These are phyloP conservation scores for Cyanistes caeruleus DNA, from an alignment of 2,113 vertebrate genomes.

Conservation along the genomic window DNA sequence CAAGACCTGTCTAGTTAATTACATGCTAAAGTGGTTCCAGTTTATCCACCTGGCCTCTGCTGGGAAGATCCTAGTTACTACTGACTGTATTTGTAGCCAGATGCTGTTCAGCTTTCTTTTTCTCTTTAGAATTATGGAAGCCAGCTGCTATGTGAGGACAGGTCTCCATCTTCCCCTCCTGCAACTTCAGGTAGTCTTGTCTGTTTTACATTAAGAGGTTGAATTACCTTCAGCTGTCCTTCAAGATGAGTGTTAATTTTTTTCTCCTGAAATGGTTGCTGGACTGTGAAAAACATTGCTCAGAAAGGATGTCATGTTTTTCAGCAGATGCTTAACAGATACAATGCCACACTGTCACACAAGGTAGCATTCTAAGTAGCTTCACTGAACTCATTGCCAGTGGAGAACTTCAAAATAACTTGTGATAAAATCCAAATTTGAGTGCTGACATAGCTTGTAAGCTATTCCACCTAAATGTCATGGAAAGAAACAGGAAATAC, in stretches of 20 bases:
- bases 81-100: not conserved
- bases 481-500: not conserved
- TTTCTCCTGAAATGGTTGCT: not conserved
- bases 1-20: not conserved
- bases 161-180: constrained; percentile 71
- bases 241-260: not conserved
- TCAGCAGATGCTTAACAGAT: not conserved
- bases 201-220: not conserved
- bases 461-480: not conserved
- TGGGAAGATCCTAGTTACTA: not conserved
- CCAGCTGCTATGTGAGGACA: constrained; percentile 78
- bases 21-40: not conserved
- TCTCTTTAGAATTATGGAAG: constrained; percentile 80
- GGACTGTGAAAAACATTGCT: not conserved
- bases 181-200: constrained; percentile 83
- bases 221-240: not conserved
- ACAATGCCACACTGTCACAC: accelerated
- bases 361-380: not conserved
- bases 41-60: not conserved
- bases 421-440: not conserved
- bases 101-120: not conserved
- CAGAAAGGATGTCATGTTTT: not conserved
- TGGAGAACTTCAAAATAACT: not conserved
- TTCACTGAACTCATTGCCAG: not conserved
- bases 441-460: not conserved